phyloP scores from a whole-genome alignment of 1,140 invertebrate genomes.

The Seison nebaliae region DNA sequence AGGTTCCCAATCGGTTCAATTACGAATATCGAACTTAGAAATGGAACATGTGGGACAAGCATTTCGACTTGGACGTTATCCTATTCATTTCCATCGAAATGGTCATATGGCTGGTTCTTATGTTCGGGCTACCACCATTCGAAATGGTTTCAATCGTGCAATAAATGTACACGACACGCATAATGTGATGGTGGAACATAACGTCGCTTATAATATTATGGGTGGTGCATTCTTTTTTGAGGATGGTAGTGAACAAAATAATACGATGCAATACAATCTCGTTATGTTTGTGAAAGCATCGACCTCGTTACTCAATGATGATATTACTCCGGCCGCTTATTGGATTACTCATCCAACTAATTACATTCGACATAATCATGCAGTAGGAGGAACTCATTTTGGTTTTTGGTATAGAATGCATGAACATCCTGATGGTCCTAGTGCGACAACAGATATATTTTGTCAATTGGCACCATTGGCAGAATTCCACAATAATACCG shows the following conservation, averaged over 20 bases:
- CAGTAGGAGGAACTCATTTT: conserved; percentile 24
- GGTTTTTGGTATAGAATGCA: conserved; percentile 23
- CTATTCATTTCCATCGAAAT: conserved; percentile 24
- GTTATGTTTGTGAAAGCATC: conserved; percentile 20
- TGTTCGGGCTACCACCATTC: conserved; percentile 20
- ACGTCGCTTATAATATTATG: conserved; percentile 17
- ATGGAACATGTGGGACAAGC: conserved; percentile 21
- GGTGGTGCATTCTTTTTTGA: conserved; percentile 26
- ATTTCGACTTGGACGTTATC: conserved; percentile 24
- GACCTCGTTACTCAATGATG: conserved; percentile 24
- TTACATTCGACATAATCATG: conserved; percentile 19
- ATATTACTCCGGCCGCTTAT: conserved; percentile 21
- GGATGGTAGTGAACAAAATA: conserved; percentile 24
- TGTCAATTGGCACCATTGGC: conserved; percentile 18
- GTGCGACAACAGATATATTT: conserved; percentile 17
- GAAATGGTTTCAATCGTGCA: conserved; percentile 23
- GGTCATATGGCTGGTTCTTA: conserved; percentile 21
- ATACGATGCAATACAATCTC: conserved; percentile 21
- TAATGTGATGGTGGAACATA: conserved; percentile 14
- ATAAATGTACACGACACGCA: conserved; percentile 22
- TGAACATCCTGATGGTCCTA: conserved; percentile 21
- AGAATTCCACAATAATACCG: conserved; percentile 20
- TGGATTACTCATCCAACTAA: conserved; percentile 25
- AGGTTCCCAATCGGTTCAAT: neutral
- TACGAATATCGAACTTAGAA: conserved; percentile 10